Evolutionary conservation across 2,888 invertebrate species (phyloP), one percentile per base, ranked within the genome.

Genomic region (Phengaris alcon): DNA sequence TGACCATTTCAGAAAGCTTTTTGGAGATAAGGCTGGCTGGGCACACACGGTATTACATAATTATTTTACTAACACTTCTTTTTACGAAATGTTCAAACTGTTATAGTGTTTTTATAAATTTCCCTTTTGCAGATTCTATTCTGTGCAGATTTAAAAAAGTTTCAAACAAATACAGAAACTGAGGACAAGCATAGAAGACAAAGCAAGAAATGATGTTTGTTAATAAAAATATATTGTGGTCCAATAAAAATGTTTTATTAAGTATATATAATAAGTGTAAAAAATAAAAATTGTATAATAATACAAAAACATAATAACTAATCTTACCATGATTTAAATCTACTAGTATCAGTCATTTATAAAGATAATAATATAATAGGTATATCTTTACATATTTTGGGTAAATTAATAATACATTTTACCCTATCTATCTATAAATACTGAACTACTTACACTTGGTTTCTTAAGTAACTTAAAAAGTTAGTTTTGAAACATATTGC

Each of bases 1-100:
- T 2, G 95, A 96, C 78, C 94, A 96, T 87, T 98, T 98, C 85
- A 94, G 97, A 80, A 85, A 92, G 73, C 85, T 98, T 6, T 98
- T 97, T 94, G 98, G 98, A 3, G 95, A 96, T 54, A 94, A 96
- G 85, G 98, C 98, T 15, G 99, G 99, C 12, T 99, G 99, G 99
- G 98, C 99, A 12, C 99, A 99, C 87, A 96, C 98, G 74, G 97
- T 98, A 91, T 95, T 95, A 9, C 13, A 22, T 15, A 54, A 4
- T 3, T 68, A 68, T 44, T 22, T 1, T 8, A 35, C 12, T 15
- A 35, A 52, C 35, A 35, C 15, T 55, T 73, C n/a, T 8, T 10
- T 75, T 54, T 68, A 9, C n/a, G 54, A 51, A 72, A 12, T 74
- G 64, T 22, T 54, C 59, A 55, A 69, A 68, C 68, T 64, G 70